phyloP scores from a whole-genome alignment of 2,888 invertebrate genomes.

The Drosophila tripunctata region DNA sequence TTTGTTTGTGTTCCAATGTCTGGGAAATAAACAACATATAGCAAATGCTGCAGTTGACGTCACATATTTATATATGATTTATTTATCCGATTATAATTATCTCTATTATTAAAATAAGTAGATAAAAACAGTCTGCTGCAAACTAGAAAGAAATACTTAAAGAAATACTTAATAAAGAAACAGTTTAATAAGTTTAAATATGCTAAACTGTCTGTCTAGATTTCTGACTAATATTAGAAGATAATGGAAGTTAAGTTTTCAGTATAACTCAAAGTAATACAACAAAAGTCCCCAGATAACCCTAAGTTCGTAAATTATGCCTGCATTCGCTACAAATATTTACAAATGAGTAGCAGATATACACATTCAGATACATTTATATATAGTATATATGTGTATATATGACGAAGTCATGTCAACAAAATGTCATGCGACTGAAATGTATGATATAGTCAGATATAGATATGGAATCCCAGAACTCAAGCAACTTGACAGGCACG shows the following conservation, averaged over 20 bases:
- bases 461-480: slow-evolving; percentile 30
- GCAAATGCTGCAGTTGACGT: background rate
- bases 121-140: background rate
- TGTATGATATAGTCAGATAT: slow-evolving; percentile 47
- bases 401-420: slow-evolving; percentile 46
- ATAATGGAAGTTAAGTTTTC: slow-evolving; percentile 1
- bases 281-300: slow-evolving; percentile 43
- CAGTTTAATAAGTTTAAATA: slow-evolving; percentile 11
- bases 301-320: slow-evolving; percentile 36
- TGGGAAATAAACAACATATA: no score
- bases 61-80: no score
- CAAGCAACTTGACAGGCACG: slow-evolving; percentile 46
- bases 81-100: slow-evolving; percentile 8
- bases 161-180: background rate
- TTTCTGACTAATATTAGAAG: slow-evolving; percentile 29
- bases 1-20: no score
- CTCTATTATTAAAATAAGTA: background rate
- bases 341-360: slow-evolving; percentile 24
- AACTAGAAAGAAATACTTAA: background rate
- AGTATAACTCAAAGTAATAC: background rate
- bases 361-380: background rate
- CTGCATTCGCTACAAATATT: slow-evolving; percentile 57
- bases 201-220: slow-evolving; percentile 25
- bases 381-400: background rate
- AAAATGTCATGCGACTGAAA: slow-evolving; percentile 60